Base-by-base conservation (phyloP, 2,888 invertebrate genomes). In the Ochropleura leucogaster region DNA sequence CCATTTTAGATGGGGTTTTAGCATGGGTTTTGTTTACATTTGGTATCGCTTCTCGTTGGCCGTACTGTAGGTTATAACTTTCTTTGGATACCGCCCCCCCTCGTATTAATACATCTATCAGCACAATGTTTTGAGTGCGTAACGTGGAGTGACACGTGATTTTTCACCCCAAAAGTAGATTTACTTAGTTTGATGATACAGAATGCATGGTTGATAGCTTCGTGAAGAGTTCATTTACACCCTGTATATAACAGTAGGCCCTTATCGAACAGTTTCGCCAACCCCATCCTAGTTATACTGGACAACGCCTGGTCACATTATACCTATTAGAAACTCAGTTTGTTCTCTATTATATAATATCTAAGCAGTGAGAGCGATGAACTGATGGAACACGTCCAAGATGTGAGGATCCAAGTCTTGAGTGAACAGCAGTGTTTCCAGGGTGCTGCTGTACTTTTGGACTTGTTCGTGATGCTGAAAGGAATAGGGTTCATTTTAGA, bases 381-480 rank as follows among this genome's bases (percentile, higher is more conserved):
- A 99, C 95, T 99, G 99, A 91, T 99, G 99, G 97, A 99, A 99
- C 75, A 99, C 98, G 93, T 99, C 99, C 82, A 99, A 96, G 91
- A 99, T 99, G 93, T 99, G 99, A 5, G 98, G 98, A 93, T 99
- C 99, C 92, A 99, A 97, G 94, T 99, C 99, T 88, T 98, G 99
- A 0, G 99, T 99, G 95, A 99, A 99, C 62, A 99, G 97, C 64
- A 99, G 97, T 1, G 99, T 99, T 94, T 99, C 99, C 93, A 99
- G 94, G 0, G 99, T 99, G 85, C 98, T 98, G 94, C 99, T 99
- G 97, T 99, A 99, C 92, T 99, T 99, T 96, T 99, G 99, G 42
- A 99, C 99, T 97, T 99, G 99, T 91, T 99, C 99, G 93, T 99
- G 98, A 94, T 99, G 99, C 99, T 99, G 97, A 57, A 97, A 97